Evolutionary conservation across 2,113 vertebrate genomes (phyloP).

Genomic region (Datnioides undecimradiatus): DNA sequence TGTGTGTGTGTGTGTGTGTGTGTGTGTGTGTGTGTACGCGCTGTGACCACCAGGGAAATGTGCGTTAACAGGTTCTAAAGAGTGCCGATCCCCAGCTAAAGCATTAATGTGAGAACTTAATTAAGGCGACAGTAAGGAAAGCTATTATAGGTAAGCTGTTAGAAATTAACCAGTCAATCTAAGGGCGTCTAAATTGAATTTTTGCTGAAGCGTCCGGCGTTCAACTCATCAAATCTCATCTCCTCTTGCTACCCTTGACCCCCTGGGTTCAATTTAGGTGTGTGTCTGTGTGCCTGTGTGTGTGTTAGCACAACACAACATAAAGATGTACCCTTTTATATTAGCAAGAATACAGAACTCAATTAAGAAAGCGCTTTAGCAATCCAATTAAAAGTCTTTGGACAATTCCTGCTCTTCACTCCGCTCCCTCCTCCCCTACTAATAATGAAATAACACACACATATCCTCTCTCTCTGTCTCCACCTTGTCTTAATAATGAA

Average conservation of each 20-base stretch:
- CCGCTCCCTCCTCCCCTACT: constrained; percentile 57
- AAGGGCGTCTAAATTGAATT: constrained; percentile 79
- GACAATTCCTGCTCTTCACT: constrained; percentile 75
- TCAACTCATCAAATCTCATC: constrained; percentile 77
- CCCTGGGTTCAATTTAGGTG: constrained; percentile 80
- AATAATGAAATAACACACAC: constrained; percentile 79
- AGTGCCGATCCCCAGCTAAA: constrained; percentile 68
- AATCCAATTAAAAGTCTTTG: constrained; percentile 84
- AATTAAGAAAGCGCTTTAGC: constrained; percentile 81
- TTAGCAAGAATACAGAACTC: constrained; percentile 79
- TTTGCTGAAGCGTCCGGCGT: constrained; percentile 78
- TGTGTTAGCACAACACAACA: constrained; percentile 63
- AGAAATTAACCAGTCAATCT: constrained; percentile 83
- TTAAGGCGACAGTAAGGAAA: constrained; percentile 82
- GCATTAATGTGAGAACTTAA: constrained; percentile 81
- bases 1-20: constrained; percentile 26
- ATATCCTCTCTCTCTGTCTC: constrained; percentile 47
- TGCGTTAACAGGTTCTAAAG: constrained; percentile 74
- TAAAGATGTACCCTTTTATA: constrained; percentile 79
- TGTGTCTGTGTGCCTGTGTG: constrained; percentile 48
- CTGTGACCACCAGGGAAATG: constrained; percentile 74
- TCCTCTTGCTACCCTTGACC: constrained; percentile 75
- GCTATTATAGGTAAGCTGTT: constrained; percentile 82
- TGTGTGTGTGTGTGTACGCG: constrained; percentile 24
- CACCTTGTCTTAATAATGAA: constrained; percentile 79